Percentiles rank a stretch among this genome's conserved stretches.
These are phyloP conservation scores for Arothron firmamentum DNA, from an alignment of 2,113 vertebrate genomes.

Conservation along the genomic window DNA sequence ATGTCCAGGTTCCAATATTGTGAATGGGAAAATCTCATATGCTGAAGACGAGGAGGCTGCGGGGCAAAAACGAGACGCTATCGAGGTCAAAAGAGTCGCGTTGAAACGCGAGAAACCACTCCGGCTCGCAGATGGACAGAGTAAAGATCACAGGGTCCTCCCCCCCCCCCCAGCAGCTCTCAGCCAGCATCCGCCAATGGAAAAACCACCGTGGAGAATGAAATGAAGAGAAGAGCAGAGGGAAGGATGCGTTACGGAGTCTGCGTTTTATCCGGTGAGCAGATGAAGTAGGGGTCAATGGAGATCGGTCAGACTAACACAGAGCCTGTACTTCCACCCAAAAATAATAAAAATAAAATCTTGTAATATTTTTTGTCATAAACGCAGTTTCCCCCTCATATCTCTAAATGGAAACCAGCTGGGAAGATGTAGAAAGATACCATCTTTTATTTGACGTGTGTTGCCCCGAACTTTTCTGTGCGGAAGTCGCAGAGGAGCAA, in stretches of 20 bases:
- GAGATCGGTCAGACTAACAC: slow-evolving; percentile 9
- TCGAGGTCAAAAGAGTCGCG: too few relatives aligned
- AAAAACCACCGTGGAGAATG: slow-evolving; percentile 4
- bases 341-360: slow-evolving; percentile 2
- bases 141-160: background rate
- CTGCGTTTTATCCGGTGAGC: slow-evolving; percentile 11
- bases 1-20: too few relatives aligned
- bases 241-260: slow-evolving; percentile 12
- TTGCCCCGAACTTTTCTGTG: too few relatives aligned
- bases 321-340: slow-evolving; percentile 15
- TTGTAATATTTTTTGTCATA: background rate
- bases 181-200: background rate
- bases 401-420: background rate
- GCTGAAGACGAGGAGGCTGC: too few relatives aligned
- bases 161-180: background rate
- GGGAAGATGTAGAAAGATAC: too few relatives aligned
- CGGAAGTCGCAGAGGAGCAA: too few relatives aligned
- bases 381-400: background rate
- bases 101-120: background rate
- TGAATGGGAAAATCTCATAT: too few relatives aligned
- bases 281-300: too few relatives aligned
- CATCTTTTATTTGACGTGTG: too few relatives aligned
- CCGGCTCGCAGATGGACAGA: slow-evolving; percentile 7
- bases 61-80: too few relatives aligned
- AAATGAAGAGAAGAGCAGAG: slow-evolving; percentile 4